A percentile compares a stretch with the other conserved stretches of the same genome.
Evolutionary conservation across 1,140 invertebrate genomes (phyloP).

Genomic region (Ptiloglossa arizonensis): DNA sequence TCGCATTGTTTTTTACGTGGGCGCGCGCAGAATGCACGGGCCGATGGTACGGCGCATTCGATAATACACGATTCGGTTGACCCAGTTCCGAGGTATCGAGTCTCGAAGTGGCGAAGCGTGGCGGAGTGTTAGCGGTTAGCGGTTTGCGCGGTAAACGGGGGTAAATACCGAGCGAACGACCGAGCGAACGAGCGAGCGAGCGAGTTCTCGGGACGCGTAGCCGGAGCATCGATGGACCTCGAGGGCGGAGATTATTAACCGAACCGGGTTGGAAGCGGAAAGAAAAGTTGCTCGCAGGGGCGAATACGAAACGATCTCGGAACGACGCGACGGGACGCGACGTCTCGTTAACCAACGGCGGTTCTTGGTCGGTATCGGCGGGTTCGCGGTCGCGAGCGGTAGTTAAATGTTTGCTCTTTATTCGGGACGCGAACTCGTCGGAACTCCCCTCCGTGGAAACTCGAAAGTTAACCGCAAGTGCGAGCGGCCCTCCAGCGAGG

Average conservation of each 20-base stretch:
- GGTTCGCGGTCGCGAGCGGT: slow-evolving; percentile 7
- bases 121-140: slow-evolving; percentile 28
- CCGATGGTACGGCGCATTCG: slow-evolving; percentile 38
- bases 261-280: neutral
- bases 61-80: slow-evolving; percentile 53
- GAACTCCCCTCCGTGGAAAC: slow-evolving; percentile 26
- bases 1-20: slow-evolving; percentile 23
- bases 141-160: slow-evolving; percentile 35
- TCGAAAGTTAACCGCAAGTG: slow-evolving; percentile 31
- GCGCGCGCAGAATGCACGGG: neutral
- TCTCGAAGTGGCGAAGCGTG: slow-evolving; percentile 49
- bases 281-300: neutral
- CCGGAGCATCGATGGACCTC: neutral
- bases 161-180: slow-evolving; percentile 34
- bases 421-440: slow-evolving; percentile 30
- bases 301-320: neutral
- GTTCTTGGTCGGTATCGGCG: slow-evolving; percentile 48
- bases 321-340: no score
- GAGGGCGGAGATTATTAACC: slow-evolving; percentile 3
- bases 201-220: neutral
- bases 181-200: slow-evolving; percentile 17
- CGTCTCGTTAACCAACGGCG: slow-evolving; percentile 1
- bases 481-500: slow-evolving; percentile 8
- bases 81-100: slow-evolving; percentile 46
- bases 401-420: slow-evolving; percentile 54